Conservation (phyloP, 2,113 vertebrate genomes). For the Probosciger aterrimus region DNA sequence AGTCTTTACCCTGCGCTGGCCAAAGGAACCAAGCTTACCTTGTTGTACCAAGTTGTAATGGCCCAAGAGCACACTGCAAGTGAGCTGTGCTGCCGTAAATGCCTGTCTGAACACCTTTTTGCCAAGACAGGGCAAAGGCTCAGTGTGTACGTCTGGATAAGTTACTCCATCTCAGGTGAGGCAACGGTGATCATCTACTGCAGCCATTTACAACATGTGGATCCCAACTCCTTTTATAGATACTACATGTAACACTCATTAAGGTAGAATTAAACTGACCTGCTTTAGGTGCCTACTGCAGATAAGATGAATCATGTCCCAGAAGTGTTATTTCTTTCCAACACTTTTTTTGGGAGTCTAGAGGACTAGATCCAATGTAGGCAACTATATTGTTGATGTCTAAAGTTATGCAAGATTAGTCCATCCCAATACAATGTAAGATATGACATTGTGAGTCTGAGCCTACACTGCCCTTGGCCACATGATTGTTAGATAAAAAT, state of each 20-base stretch:
- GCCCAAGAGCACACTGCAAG: not conserved
- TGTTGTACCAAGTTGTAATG: not conserved
- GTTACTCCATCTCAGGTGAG: not conserved
- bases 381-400: not conserved
- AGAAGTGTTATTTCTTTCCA: not conserved
- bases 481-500: not conserved
- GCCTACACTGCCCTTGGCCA: not conserved
- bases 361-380: not conserved
- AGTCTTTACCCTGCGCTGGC: not conserved
- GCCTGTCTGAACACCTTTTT: accelerated
- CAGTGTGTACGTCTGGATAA: accelerated
- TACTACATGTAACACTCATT: not conserved
- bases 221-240: not conserved
- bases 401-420: not conserved
- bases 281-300: not conserved
- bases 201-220: not conserved
- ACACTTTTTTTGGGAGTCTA: not conserved
- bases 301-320: not conserved
- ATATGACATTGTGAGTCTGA: not conserved
- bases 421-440: not conserved
- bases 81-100: not conserved
- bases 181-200: not conserved
- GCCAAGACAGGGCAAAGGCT: not conserved
- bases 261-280: not conserved
- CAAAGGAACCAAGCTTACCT: not conserved